phyloP scores from a whole-genome alignment of 2,113 vertebrate genomes.

The Engystomops pustulosus region DNA sequence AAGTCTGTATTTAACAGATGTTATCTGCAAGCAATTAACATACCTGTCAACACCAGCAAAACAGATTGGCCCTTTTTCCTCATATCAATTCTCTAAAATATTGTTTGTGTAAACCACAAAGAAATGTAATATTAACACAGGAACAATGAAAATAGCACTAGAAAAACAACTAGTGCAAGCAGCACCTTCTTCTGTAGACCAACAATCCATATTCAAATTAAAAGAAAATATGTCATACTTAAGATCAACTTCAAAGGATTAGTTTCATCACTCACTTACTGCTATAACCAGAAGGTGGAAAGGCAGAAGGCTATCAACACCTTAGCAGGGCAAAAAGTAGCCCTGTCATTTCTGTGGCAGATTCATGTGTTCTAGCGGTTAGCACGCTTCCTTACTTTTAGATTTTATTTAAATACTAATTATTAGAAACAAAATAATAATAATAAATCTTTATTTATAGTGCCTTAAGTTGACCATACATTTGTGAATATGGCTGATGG shows the following conservation, averaged over 20 bases:
- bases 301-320: slow-evolving; percentile 48
- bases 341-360: slow-evolving; percentile 24
- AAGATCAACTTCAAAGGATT: slow-evolving; percentile 12
- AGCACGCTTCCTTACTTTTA: too few species aligned
- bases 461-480: too few species aligned
- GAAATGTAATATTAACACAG: slow-evolving; percentile 36
- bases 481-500: too few species aligned
- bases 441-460: too few species aligned
- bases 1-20: slow-evolving; percentile 56
- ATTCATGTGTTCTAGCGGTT: not conserved
- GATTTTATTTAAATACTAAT: too few species aligned
- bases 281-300: slow-evolving; percentile 36
- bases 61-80: slow-evolving; percentile 47
- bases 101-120: slow-evolving; percentile 48
- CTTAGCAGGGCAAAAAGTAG: slow-evolving; percentile 41
- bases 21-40: slow-evolving; percentile 59
- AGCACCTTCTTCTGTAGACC: slow-evolving; percentile 19
- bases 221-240: slow-evolving; percentile 45
- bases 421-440: too few species aligned
- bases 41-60: slow-evolving; percentile 54
- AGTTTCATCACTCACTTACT: slow-evolving; percentile 46
- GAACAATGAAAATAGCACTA: slow-evolving; percentile 10
- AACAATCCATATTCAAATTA: slow-evolving; percentile 4
- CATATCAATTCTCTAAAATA: slow-evolving; percentile 34
- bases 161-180: not conserved